Evolutionary conservation across 2,797 vertebrate genomes (phyloP).

Genomic region (Rhyacichthys aspro): DNA sequence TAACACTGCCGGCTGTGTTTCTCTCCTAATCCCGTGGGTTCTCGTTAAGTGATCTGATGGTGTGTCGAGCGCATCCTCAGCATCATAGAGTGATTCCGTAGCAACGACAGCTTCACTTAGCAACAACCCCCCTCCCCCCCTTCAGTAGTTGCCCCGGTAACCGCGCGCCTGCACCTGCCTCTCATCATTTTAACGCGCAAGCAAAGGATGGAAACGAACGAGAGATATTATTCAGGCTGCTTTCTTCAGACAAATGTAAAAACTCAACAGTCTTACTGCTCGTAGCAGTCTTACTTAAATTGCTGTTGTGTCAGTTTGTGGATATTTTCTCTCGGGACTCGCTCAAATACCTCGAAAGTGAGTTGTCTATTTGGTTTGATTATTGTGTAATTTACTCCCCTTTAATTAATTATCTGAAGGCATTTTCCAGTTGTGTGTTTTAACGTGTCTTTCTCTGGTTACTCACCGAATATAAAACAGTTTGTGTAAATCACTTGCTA

Average conservation of each 20-base stretch:
- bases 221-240: neutral
- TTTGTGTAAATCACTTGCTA: neutral
- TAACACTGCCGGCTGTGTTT: slow-evolving; percentile 3
- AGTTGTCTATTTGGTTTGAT: slow-evolving; percentile 27
- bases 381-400: neutral
- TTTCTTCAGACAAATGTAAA: slow-evolving; percentile 2
- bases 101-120: slow-evolving; percentile 79
- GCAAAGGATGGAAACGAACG: slow-evolving; percentile 29
- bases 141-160: slow-evolving; percentile 70
- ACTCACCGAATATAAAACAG: neutral
- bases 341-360: slow-evolving; percentile 31
- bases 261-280: neutral
- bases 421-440: neutral
- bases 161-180: slow-evolving; percentile 57
- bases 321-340: slow-evolving; percentile 21
- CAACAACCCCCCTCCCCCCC: slow-evolving; percentile 69
- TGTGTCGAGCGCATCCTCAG: slow-evolving; percentile 36
- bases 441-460: neutral
- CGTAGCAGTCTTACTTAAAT: neutral
- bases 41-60: slow-evolving; percentile 48
- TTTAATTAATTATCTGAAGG: no score
- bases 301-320: slow-evolving; percentile 3
- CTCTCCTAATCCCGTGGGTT: slow-evolving; percentile 50
- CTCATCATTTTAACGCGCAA: slow-evolving; percentile 25
- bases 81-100: slow-evolving; percentile 58